Percentiles rank a stretch among this genome's conserved stretches.
phyloP scores from a whole-genome alignment of 2,113 vertebrate genomes.

The Artemisiospiza belli region DNA sequence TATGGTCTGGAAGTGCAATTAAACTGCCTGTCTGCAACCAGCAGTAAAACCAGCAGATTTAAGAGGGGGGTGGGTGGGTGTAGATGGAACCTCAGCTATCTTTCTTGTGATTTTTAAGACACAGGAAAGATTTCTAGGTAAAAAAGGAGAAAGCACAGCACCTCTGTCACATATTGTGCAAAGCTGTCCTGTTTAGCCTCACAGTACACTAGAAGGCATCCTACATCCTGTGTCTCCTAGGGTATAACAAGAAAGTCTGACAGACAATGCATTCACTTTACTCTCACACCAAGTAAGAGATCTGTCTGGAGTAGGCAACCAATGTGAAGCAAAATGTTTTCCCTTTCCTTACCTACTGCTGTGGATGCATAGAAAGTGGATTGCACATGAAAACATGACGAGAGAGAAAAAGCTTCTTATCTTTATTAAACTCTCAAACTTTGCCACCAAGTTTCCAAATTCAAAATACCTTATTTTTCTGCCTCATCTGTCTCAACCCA shows the following conservation, averaged over 20 bases:
- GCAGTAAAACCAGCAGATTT: neutral
- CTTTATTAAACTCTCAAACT: neutral
- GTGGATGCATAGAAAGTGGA: neutral
- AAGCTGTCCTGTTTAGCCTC: neutral
- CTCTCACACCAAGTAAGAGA: neutral
- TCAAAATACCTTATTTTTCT: neutral
- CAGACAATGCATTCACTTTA: neutral
- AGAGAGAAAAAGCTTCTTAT: neutral
- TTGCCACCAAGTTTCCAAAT: neutral
- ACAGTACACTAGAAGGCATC: neutral
- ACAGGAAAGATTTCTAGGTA: neutral
- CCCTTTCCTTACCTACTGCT: neutral
- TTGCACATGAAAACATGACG: neutral
- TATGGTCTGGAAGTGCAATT: neutral
- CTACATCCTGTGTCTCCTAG: fast-evolving
- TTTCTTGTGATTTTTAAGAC: neutral
- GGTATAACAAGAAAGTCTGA: neutral
- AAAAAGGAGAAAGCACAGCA: neutral
- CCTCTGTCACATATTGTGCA: fast-evolving
- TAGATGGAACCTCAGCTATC: neutral
- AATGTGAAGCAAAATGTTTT: neutral
- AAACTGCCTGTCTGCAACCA: neutral
- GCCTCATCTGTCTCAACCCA: neutral
- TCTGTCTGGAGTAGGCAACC: neutral
- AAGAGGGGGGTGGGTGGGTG: fast-evolving